Evolutionary conservation across 2,888 invertebrate species (phyloP), one percentile per base, ranked within the genome.

Genomic region (Acanthosepion pharaonis): DNA sequence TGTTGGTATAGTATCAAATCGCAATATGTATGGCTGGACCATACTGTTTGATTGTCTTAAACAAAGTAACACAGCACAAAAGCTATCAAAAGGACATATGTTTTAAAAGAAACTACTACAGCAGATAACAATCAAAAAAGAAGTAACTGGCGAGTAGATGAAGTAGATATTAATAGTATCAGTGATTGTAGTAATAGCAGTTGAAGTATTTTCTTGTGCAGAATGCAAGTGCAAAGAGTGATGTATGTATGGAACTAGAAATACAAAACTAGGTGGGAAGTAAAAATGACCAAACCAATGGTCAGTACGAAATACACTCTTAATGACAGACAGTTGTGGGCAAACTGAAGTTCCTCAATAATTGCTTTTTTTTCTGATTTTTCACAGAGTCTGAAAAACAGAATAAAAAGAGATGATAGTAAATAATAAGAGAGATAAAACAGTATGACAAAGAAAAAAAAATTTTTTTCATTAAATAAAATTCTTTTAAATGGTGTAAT

Each of bases 321-420:
- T 51, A 33, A 48, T 92, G 49, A 15, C n/a, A 49, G 42, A 92
- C 91, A 92, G 91, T 92, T 92, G 91, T 48, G 33, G 92, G 53
- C 92, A 53, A 92, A 78, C 78, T 28, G 78, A 78, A 78, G 3
- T 78, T 78, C 78, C 9, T n/a, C 78, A n/a, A 78, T 8, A n/a
- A 15, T n/a, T n/a, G n/a, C 8, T 4, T 78, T 78, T 78, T 78
- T 48, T 92, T 48, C 11, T 92, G 25, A 1, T 49, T 92, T 92
- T 49, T n/a, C 92, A 92, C 53, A 92, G 51, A 92, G 53, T 92
- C 92, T 92, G 92, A 92, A 92, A 92, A 49, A 49, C 15, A 49
- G 51, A 92, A 92, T 18, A 92, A 25, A 49, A 9, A 33, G 33
- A 18, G 20, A 42, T 42, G 6, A 91, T 33, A 48, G 48, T 20